Evolutionary conservation across 2,888 invertebrate genomes (phyloP), one percentile per base, ranked within the genome.

Genomic region (Oscheius onirici): DNA sequence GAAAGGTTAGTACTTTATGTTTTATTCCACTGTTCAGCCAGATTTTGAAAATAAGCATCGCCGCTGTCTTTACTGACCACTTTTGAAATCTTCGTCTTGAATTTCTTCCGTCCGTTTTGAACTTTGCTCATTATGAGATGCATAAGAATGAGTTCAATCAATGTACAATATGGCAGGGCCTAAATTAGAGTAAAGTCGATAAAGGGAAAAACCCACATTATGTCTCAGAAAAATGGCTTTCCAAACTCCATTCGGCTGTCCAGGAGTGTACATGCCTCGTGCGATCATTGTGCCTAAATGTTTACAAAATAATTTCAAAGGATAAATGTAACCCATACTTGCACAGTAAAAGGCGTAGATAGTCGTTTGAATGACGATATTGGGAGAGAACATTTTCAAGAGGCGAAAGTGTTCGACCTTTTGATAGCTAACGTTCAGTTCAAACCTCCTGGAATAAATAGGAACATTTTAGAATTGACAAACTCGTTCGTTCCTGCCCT

Each of bases 1-100:
- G 76, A 52, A 71, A 67, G 24, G 74, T 69, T n/a, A 40, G 26
- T 8, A 17, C 26, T 28, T 10, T 52, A 26, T 26, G n/a, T 26
- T 55, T 11, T 26, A 22, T 26, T 26, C 54, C 54, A 55, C 22
- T 55, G 54, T 15, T 28, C 26, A 2, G 54, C 54, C 2, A 55
- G 54, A 26, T 26, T 34, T 55, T 55, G 15, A 22, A 55, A 55
- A n/a, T 55, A 55, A 1, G 11, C 15, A 10, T 55, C 54, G 2
- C 34, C 34, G 15, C n/a, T 6, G n/a, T 22, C 24, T 11, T 22
- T 55, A n/a, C 26, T 55, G 15, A 15, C 26, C 24, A 26, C 22
- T 20, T 22, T n/a, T 15, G 54, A 55, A 26, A 55, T 55, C n/a
- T 55, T 55, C 6, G 54, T 22, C n/a, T 55, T 22, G 54, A 55